A percentile compares a stretch with the other conserved stretches of the same genome.
Conservation (phyloP, 92 coral and sea anemone species). For the Heteractis magnifica region DNA sequence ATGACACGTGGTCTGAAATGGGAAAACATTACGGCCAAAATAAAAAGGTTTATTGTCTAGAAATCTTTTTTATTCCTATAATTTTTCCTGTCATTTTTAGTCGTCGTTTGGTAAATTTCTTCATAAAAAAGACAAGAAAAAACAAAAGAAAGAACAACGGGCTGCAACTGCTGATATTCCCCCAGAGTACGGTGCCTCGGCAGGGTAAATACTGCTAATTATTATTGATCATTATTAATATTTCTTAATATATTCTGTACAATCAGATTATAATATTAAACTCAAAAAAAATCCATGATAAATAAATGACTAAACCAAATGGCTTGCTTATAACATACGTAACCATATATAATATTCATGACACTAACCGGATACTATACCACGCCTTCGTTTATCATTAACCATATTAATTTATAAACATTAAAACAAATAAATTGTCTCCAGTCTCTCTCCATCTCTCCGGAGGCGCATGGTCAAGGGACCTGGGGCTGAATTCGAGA, state of each 20-base stretch:
- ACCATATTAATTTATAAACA: neutral
- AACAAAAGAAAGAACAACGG: constrained; percentile 49
- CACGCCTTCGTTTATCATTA: neutral
- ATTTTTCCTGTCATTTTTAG: constrained; percentile 20
- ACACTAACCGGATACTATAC: neutral
- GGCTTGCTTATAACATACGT: neutral
- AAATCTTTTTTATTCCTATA: neutral
- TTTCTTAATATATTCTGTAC: too few relatives aligned
- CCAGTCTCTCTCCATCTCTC: constrained; percentile 42
- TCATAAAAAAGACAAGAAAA: constrained; percentile 58
- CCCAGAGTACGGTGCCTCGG: constrained; percentile 25
- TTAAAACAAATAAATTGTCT: constrained; percentile 28
- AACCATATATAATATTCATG: neutral
- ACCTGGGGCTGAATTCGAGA: constrained; percentile 36
- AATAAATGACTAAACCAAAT: neutral
- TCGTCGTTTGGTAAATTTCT: constrained; percentile 62
- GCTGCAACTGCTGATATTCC: constrained; percentile 20
- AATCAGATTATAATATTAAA: neutral
- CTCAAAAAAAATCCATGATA: neutral
- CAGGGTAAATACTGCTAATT: constrained; percentile 20
- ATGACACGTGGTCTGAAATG: too few relatives aligned
- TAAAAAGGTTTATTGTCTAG: neutral
- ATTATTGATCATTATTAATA: neutral
- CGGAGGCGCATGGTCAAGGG: constrained; percentile 18
- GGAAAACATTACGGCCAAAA: too few relatives aligned